Conservation (phyloP, 2,113 vertebrate genomes). For the Barbus barbus region DNA sequence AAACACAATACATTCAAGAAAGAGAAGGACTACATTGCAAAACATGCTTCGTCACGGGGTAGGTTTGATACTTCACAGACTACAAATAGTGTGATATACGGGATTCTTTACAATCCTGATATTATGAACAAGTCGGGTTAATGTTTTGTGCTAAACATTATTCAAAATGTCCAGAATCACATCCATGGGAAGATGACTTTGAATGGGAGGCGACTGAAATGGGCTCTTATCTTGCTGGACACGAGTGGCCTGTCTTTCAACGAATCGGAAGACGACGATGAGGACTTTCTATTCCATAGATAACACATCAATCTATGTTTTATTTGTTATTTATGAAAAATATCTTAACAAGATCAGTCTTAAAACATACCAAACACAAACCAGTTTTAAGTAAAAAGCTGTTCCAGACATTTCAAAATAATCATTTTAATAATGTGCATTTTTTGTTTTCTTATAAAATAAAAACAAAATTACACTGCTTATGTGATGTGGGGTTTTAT, state of each 20-base stretch:
- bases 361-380: background rate
- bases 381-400: background rate
- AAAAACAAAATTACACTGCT: conserved; percentile 4
- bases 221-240: conserved; percentile 48
- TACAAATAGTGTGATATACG: background rate
- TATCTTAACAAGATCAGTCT: background rate
- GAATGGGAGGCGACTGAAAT: background rate
- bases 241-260: conserved; percentile 50
- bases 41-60: background rate
- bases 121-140: no score
- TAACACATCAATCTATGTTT: background rate
- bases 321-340: background rate
- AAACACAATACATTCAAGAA: background rate
- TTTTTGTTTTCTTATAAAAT: conserved; percentile 3
- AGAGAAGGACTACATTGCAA: background rate
- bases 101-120: background rate
- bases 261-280: background rate
- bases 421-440: background rate
- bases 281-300: conserved; percentile 17
- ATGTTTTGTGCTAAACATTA: no score
- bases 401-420: conserved; percentile 3
- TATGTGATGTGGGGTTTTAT: conserved; percentile 66
- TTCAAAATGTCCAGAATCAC: conserved; percentile 38
- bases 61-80: background rate
- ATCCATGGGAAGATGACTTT: background rate